These are phyloP conservation scores for Bubo blakistoni DNA, from an alignment of 2,113 vertebrate genomes.

Conservation along the genomic window DNA sequence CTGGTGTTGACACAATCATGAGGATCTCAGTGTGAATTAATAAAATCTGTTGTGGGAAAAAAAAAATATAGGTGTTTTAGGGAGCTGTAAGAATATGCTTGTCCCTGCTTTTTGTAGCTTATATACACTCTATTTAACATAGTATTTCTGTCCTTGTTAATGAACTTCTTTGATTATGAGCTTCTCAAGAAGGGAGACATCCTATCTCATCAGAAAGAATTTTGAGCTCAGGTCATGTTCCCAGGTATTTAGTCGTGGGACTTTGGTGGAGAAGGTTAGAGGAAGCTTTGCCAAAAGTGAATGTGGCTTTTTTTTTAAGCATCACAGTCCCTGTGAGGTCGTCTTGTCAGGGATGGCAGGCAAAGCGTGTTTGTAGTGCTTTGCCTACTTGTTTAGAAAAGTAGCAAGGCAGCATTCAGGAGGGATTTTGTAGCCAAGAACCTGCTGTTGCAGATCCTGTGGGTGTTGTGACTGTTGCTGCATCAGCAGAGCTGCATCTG, in stretches of 20 bases:
- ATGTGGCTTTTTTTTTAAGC: background rate
- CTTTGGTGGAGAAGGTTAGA: background rate
- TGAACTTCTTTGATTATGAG: background rate
- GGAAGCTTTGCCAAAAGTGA: background rate
- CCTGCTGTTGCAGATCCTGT: conserved; percentile 27
- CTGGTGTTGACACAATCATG: background rate
- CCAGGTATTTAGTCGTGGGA: background rate
- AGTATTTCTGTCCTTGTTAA: background rate
- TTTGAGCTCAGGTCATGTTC: background rate
- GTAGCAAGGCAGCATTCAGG: background rate
- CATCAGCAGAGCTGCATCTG: conserved; percentile 56
- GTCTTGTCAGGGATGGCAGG: background rate
- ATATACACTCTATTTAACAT: background rate
- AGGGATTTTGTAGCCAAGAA: conserved; percentile 16
- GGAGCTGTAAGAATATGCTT: background rate
- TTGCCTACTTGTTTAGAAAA: background rate
- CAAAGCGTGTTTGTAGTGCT: background rate
- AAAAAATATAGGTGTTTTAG: background rate
- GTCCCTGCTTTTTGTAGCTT: background rate
- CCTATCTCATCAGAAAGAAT: background rate
- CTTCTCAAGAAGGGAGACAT: background rate
- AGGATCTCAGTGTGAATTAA: background rate
- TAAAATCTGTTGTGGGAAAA: background rate
- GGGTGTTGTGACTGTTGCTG: conserved; percentile 42
- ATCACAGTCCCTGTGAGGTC: background rate